Percentiles rank a stretch among this genome's conserved stretches.
phyloP scores from a whole-genome alignment of 2,888 invertebrate genomes.

The Listrodromus nycthemerus region DNA sequence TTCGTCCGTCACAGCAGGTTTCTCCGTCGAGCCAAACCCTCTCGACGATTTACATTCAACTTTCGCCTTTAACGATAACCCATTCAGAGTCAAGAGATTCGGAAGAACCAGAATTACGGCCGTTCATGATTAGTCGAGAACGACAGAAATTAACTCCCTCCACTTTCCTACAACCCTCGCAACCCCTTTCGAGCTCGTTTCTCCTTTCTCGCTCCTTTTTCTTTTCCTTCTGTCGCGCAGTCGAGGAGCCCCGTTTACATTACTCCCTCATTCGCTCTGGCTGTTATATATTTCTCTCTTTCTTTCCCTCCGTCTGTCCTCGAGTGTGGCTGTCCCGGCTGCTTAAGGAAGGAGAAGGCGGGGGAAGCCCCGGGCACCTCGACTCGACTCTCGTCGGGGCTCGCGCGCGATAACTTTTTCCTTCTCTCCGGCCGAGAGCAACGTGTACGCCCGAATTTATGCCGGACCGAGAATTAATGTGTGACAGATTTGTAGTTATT shows the following conservation, averaged over 20 bases:
- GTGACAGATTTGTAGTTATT: constrained; percentile 84
- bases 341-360: constrained; percentile 41
- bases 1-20: background rate
- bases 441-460: constrained; percentile 82
- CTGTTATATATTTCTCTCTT: constrained; percentile 40
- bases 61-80: constrained; percentile 1
- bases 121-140: constrained; percentile 6
- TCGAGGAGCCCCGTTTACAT: constrained; percentile 12
- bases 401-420: constrained; percentile 81
- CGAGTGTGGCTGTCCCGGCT: constrained; percentile 25
- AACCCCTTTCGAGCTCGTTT: constrained; percentile 13
- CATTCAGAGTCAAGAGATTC: background rate
- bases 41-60: background rate
- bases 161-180: background rate
- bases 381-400: constrained; percentile 57
- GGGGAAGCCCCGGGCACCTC: constrained; percentile 28
- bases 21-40: background rate
- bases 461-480: constrained; percentile 84
- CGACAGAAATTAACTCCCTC: constrained; percentile 3
- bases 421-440: constrained; percentile 70
- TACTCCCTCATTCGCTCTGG: constrained; percentile 29
- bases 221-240: background rate
- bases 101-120: background rate
- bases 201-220: constrained; percentile 3
- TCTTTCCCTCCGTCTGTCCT: constrained; percentile 51